Base-by-base conservation (phyloP, 1,140 invertebrate genomes). In the Colletes latitarsis region DNA sequence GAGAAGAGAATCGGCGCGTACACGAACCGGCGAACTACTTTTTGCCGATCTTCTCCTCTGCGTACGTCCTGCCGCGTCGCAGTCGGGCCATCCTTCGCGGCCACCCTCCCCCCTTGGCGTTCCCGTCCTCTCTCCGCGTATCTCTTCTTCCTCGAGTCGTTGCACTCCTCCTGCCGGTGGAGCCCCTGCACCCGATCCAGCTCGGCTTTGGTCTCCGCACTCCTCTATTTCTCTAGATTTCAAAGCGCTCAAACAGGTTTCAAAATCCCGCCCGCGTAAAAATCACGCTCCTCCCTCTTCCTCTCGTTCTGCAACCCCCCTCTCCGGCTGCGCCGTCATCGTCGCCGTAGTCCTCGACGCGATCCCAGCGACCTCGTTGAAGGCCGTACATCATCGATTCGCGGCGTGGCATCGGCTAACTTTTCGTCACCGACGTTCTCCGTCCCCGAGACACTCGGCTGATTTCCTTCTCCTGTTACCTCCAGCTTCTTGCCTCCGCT, bases 201-300 rank as follows among this genome's bases (percentile, higher is more conserved):
- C 86, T 46, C 84, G 79, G 85, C 84, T 91, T 88, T 90, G 88
- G 86, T 87, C 88, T 86, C 84, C 49, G 5, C 80, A 81, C 89
- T 90, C 89, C 89, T 90, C 91, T 92, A 92, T 92, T 92, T 91
- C 89, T 91, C 90, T 90, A 91, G 90, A 92, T 92, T 92, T 92
- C 90, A 92, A 92, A 92, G 91, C 89, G 88, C 91, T 91, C 91
- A 93, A 93, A 93, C 92, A 92, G 92, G 92, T 93, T 93, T 93
- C 92, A 91, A 92, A 93, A 93, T 93, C 92, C 92, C 92, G 91
- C 92, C 92, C 89, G 91, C 91, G 89, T 89, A 92, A 93, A 93
- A 93, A 92, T 93, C 79, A 55, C 70, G 85, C 88, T 76, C 30
- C 41, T 41, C 57, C 55, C 62, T 64, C 30, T 21, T 39, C 6